Percentiles rank a stretch among this genome's conserved stretches.
These are phyloP conservation scores for Anoplius nigerrimus DNA, from an alignment of 2,888 invertebrate species.

Conservation along the genomic window DNA sequence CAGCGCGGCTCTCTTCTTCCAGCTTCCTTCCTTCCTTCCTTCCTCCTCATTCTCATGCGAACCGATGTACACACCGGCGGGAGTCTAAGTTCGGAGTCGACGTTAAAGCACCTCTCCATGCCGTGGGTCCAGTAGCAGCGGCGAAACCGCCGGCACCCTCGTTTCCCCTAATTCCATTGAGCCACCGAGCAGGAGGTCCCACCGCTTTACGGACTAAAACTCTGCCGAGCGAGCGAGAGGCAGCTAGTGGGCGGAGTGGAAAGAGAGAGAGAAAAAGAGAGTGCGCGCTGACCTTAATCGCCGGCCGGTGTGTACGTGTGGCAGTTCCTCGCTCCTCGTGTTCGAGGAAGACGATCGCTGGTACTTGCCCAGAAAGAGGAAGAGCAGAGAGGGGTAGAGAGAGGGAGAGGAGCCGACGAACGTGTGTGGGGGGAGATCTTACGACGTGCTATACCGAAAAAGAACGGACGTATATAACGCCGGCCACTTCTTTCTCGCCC, in stretches of 20 bases:
- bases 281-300: constrained; percentile 44
- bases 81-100: neutral
- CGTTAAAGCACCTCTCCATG: neutral
- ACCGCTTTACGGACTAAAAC: constrained; percentile 28
- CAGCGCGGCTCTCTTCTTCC: no score
- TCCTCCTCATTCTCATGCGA: no score
- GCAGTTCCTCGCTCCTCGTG: neutral
- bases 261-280: neutral
- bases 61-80: no score
- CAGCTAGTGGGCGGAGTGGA: neutral
- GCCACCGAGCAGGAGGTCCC: constrained; percentile 25
- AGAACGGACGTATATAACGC: no score
- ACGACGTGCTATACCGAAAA: constrained; percentile 11
- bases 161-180: constrained; percentile 46
- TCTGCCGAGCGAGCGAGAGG: constrained; percentile 7
- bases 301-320: constrained; percentile 18
- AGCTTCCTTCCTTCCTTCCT: no score
- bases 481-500: neutral
- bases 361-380: constrained; percentile 1
- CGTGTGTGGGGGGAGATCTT: no score
- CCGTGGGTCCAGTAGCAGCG: constrained; percentile 10
- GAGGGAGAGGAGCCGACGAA: constrained; percentile 1
- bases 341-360: constrained; percentile 22
- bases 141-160: constrained; percentile 24
- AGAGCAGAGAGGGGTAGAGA: neutral